Evolutionary conservation across 2,888 invertebrate species (phyloP), one percentile per base, ranked within the genome.

Genomic region (Mimachlamys varia): DNA sequence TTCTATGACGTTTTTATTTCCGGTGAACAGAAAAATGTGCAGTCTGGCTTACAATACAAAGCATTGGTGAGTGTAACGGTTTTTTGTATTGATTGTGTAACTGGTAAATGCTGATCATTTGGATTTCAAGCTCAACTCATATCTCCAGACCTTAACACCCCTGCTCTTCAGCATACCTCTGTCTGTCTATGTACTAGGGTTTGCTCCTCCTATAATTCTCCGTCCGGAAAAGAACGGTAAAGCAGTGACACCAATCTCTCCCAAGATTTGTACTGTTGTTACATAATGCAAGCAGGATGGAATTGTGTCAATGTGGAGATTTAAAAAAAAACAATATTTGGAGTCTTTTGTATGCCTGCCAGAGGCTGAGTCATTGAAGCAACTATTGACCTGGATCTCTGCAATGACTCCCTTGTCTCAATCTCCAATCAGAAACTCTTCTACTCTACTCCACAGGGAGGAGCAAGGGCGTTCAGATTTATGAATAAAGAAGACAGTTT

Each of bases 11-110:
- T 76, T 76, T 76, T 76, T 76, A 76, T 76, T 76, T 76, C 76
- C 76, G 76, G 76, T 76, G 76, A 76, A 76, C 76, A 76, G 76
- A 76, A 76, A 76, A 76, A 76, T 76, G 76, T 76, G 76, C 76
- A 76, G 76, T 76, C 76, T 76, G 76, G 76, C 76, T 76, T 76
- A 76, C 76, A 76, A 76, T 76, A 76, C 76, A 76, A 76, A 76
- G 76, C 76, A 76, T 76, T 76, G 76, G 76, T 76, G 76, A 76
- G 76, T 76, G 76, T 58, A 58, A 58, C 58, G 58, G 58, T 76
- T 76, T 76, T 76, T 76, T 76, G 76, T 27, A 76, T 76, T 76
- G 76, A 76, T 76, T 76, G 76, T 76, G 76, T 76, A 76, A 76
- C 76, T 76, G 58, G 58, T 58, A 58, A 58, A 27, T 12, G 76